Percentiles rank a stretch among this genome's conserved stretches.
phyloP scores from a whole-genome alignment of 2,888 invertebrate species.

The Trissoscelio sp. region DNA sequence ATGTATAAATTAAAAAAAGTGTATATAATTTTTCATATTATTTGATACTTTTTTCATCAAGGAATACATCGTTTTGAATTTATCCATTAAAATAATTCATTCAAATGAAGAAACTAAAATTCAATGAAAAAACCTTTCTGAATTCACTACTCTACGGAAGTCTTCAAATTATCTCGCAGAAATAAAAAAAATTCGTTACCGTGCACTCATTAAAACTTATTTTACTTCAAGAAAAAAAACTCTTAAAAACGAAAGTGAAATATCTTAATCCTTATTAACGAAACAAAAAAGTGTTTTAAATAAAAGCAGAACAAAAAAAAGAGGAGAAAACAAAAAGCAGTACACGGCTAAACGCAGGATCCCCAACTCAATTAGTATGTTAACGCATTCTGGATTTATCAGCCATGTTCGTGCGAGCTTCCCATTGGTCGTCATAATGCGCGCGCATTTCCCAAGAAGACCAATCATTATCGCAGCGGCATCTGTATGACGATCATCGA shows the following conservation, averaged over 20 bases:
- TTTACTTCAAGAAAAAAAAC: slow-evolving; percentile 24
- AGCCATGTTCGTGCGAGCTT: slow-evolving; percentile 51
- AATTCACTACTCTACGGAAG: slow-evolving; percentile 17
- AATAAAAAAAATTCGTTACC: slow-evolving; percentile 50
- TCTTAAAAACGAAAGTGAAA: slow-evolving; percentile 45
- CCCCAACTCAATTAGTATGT: slow-evolving; percentile 57
- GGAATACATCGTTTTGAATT: slow-evolving; percentile 13
- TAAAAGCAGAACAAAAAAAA: slow-evolving; percentile 26
- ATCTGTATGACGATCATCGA: slow-evolving; percentile 83
- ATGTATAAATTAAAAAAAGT: no score
- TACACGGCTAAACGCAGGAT: slow-evolving; percentile 27
- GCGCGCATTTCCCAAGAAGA: slow-evolving; percentile 69
- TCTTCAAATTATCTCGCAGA: slow-evolving; percentile 42
- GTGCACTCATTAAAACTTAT: slow-evolving; percentile 55
- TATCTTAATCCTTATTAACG: slow-evolving; percentile 44
- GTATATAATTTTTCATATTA: no score
- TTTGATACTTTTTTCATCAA: neutral
- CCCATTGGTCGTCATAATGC: slow-evolving; percentile 63
- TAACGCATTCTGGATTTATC: slow-evolving; percentile 62
- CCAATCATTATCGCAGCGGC: slow-evolving; percentile 83
- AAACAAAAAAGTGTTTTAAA: slow-evolving; percentile 44
- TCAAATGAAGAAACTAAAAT: slow-evolving; percentile 45
- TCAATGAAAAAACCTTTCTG: slow-evolving; percentile 31
- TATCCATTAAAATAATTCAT: slow-evolving; percentile 25
- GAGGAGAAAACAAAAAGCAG: slow-evolving; percentile 25